phyloP scores from a whole-genome alignment of 1,140 invertebrate genomes.

The Cyclargus thomasi region DNA sequence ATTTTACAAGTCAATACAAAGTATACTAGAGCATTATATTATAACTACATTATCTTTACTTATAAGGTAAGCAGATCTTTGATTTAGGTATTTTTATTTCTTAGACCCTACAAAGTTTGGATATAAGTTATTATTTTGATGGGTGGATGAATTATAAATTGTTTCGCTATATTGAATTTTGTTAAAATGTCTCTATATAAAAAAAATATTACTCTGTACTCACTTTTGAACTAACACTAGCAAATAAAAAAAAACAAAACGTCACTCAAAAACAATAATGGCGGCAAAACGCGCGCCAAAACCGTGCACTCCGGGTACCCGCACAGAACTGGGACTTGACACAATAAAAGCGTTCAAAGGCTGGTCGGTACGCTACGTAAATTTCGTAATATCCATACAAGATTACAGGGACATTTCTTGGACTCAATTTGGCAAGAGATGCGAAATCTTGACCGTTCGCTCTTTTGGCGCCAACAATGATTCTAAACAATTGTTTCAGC shows the following conservation, averaged over 20 bases:
- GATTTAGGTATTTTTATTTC: too few species aligned
- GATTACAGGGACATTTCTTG: conserved; percentile 37
- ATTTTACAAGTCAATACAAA: too few species aligned
- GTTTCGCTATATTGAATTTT: too few species aligned
- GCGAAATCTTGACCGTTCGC: background rate
- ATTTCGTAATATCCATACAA: conserved; percentile 26
- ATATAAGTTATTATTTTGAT: too few species aligned
- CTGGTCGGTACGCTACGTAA: conserved; percentile 24
- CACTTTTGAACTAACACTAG: background rate
- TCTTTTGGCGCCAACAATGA: background rate
- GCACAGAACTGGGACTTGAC: conserved; percentile 40
- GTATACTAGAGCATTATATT: too few species aligned
- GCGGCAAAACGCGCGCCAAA: background rate
- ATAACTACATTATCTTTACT: too few species aligned
- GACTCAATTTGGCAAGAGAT: conserved; percentile 40
- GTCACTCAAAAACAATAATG: background rate
- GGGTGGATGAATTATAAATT: too few species aligned
- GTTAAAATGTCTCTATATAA: too few species aligned
- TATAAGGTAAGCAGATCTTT: too few species aligned
- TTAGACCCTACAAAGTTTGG: too few species aligned
- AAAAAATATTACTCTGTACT: too few species aligned
- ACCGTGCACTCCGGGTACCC: conserved; percentile 36
- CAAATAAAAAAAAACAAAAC: background rate
- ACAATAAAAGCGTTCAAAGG: conserved; percentile 48
- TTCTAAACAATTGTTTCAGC: background rate